These are phyloP conservation scores for Rhimphoctona megacephalus DNA, from an alignment of 2,888 invertebrate species.

Conservation along the genomic window DNA sequence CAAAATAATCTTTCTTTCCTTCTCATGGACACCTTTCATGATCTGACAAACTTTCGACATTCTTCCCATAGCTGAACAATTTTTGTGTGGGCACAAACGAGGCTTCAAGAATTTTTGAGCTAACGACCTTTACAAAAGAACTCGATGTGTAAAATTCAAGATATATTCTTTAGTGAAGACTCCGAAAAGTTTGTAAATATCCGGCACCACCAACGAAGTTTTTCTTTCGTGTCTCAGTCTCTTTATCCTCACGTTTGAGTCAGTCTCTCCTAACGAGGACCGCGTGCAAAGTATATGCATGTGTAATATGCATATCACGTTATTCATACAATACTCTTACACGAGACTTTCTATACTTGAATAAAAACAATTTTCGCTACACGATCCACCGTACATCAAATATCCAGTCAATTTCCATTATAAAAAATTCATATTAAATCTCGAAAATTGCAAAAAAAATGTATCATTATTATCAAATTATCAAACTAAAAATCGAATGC, in stretches of 20 bases:
- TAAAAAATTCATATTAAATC: no score
- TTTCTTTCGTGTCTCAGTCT: constrained; percentile 1
- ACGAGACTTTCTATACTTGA: not conserved
- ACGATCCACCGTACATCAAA: not conserved
- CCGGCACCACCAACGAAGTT: constrained; percentile 13
- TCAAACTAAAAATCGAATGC: no score
- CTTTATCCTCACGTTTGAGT: constrained; percentile 49
- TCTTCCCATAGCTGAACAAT: not conserved
- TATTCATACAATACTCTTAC: not conserved
- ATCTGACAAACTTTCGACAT: constrained; percentile 14
- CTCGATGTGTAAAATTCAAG: constrained; percentile 5
- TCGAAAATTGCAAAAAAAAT: not conserved
- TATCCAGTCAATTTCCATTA: no score
- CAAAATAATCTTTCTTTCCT: not conserved
- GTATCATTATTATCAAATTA: no score
- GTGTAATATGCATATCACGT: constrained; percentile 44
- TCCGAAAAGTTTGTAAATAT: constrained; percentile 13
- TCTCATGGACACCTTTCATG: not conserved
- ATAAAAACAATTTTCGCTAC: not conserved
- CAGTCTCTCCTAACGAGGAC: constrained; percentile 53
- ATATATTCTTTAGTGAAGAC: not conserved
- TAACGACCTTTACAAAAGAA: constrained; percentile 5
- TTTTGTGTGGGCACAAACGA: constrained; percentile 26
- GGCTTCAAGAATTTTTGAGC: not conserved
- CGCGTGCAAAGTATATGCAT: constrained; percentile 37